Percentiles rank a stretch among this genome's conserved stretches.
These are phyloP conservation scores for Leptinotarsa haldemani DNA, from an alignment of 2,888 invertebrate genomes.

Conservation along the genomic window DNA sequence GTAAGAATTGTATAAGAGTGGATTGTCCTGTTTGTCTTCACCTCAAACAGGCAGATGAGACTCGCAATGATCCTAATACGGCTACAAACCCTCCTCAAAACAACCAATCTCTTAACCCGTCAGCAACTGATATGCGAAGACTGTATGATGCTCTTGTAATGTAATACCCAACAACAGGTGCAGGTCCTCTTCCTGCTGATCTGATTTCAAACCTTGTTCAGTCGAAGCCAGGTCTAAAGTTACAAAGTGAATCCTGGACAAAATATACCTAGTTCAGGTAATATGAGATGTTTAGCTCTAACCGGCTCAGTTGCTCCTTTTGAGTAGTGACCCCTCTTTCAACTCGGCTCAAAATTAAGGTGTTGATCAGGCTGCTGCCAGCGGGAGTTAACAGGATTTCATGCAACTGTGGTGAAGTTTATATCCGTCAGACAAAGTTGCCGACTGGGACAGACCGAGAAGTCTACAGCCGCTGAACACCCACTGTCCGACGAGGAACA, in stretches of 20 bases:
- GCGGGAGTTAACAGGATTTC: slow-evolving; percentile 35
- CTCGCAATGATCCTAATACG: slow-evolving; percentile 70
- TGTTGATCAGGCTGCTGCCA: slow-evolving; percentile 63
- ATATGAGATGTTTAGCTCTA: slow-evolving; percentile 56
- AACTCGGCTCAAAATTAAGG: slow-evolving; percentile 50
- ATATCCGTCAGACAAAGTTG: no score
- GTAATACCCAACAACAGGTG: slow-evolving; percentile 74
- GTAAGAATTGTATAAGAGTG: slow-evolving; percentile 95
- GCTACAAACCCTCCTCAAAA: slow-evolving; percentile 64
- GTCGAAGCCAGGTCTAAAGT: slow-evolving; percentile 54
- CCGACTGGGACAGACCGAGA: no score
- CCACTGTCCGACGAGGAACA: no score
- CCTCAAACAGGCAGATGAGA: slow-evolving; percentile 90
- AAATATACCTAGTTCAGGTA: slow-evolving; percentile 51
- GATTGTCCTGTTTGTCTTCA: slow-evolving; percentile 99
- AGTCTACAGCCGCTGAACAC: no score
- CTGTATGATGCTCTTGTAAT: slow-evolving; percentile 86
- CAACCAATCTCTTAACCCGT: slow-evolving; percentile 67
- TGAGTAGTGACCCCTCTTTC: slow-evolving; percentile 68
- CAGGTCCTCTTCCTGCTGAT: slow-evolving; percentile 63
- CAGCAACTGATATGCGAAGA: slow-evolving; percentile 76
- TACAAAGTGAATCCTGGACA: slow-evolving; percentile 54
- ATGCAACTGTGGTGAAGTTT: no score
- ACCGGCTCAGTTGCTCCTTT: slow-evolving; percentile 66
- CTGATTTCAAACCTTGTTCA: slow-evolving; percentile 56